A percentile compares a stretch with the other conserved stretches of the same genome.
phyloP scores from a whole-genome alignment of 2,888 invertebrate species.

The Acronicta psi region DNA sequence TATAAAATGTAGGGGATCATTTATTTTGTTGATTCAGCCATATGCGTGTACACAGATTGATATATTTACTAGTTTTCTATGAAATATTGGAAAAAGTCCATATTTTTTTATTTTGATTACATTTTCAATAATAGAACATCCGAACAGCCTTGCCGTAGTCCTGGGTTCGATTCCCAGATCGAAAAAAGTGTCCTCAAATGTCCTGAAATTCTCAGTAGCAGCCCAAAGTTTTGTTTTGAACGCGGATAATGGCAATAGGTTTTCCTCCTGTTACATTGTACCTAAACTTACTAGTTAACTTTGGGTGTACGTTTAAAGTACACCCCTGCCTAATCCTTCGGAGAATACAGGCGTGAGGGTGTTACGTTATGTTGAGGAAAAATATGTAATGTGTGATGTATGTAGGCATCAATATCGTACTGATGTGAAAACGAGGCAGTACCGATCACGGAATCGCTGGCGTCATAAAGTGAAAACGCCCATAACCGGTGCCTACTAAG shows the following conservation, averaged over 20 bases:
- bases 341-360: too few species aligned
- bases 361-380: too few species aligned
- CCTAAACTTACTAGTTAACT: too few species aligned
- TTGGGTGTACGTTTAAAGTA: too few species aligned
- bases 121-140: slow-evolving; percentile 4
- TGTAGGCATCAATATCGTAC: slow-evolving; percentile 35
- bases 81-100: slow-evolving; percentile 37
- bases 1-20: slow-evolving; percentile 64
- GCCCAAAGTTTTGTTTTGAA: too few species aligned
- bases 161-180: too few species aligned
- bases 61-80: slow-evolving; percentile 24
- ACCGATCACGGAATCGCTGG: slow-evolving; percentile 59
- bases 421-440: slow-evolving; percentile 64
- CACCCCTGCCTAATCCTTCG: too few species aligned
- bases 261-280: too few species aligned
- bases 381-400: background rate
- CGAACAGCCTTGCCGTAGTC: too few species aligned
- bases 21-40: slow-evolving; percentile 58
- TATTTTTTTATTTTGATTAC: background rate
- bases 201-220: too few species aligned
- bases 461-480: slow-evolving; percentile 66
- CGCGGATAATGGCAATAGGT: too few species aligned
- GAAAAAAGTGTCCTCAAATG: too few species aligned
- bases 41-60: slow-evolving; percentile 48
- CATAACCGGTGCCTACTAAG: slow-evolving; percentile 59